Evolutionary conservation across 2,113 vertebrate species (phyloP).

Genomic region (Alethe castanea): DNA sequence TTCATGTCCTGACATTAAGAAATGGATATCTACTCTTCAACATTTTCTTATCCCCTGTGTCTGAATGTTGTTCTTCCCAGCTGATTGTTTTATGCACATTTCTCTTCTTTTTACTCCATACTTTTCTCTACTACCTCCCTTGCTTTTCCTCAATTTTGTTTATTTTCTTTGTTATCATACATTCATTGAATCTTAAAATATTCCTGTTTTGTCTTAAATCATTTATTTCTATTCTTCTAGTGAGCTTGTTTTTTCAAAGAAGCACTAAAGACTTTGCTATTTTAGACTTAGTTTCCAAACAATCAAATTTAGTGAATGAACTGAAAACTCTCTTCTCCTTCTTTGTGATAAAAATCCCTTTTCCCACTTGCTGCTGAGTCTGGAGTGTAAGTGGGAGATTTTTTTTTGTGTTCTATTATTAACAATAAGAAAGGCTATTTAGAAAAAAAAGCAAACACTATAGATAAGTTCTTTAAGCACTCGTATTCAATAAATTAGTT

Average conservation of each 20-base stretch:
- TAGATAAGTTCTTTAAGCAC: not conserved
- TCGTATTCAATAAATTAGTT: not conserved
- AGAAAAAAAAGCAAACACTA: not conserved
- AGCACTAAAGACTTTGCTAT: not conserved
- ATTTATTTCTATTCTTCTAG: not conserved
- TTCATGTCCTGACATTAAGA: not conserved
- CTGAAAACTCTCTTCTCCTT: not conserved
- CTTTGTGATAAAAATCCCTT: not conserved
- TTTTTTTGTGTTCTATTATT: not conserved
- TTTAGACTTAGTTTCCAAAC: not conserved
- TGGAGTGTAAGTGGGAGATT: not conserved
- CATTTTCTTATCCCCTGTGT: not conserved
- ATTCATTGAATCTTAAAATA: not conserved
- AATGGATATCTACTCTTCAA: not conserved
- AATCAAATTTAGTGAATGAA: not conserved
- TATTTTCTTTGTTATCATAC: not conserved
- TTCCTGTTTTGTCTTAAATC: not conserved
- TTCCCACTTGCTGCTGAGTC: not conserved
- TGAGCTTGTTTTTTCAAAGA: not conserved
- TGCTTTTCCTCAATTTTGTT: not conserved
- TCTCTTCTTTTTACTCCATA: not conserved
- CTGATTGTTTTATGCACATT: not conserved
- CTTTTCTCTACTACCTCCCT: not conserved
- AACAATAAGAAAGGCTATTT: not conserved
- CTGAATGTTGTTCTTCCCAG: not conserved